Conservation (phyloP, 2,797 vertebrate species). For the Fistularia commersonii region DNA sequence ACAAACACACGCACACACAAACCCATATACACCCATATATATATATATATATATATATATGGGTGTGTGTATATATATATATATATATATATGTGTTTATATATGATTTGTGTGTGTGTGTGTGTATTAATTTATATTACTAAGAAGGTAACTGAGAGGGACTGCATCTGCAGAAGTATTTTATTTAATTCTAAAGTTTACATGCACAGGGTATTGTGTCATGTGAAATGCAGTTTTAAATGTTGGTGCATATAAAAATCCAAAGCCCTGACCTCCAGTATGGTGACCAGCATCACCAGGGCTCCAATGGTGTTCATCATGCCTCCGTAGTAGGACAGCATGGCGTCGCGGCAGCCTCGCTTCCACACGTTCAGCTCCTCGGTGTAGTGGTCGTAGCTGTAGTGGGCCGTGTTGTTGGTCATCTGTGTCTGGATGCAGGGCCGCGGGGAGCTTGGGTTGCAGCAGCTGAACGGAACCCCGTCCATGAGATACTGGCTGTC, state of each 20-base stretch:
- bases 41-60: no score
- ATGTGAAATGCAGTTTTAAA: background rate
- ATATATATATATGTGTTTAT: no score
- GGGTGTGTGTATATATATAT: no score
- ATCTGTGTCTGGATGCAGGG: conserved; percentile 95
- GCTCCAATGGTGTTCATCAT: conserved; percentile 90
- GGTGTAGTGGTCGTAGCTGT: conserved; percentile 96
- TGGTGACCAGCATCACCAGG: conserved; percentile 79
- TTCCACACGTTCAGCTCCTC: conserved; percentile 97
- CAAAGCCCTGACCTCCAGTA: conserved; percentile 83
- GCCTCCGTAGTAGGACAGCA: conserved; percentile 88
- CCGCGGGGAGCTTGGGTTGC: conserved; percentile 92
- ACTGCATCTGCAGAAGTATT: no score
- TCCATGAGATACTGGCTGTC: conserved; percentile 95
- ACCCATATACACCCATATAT: no score
- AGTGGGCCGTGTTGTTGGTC: conserved; percentile 96
- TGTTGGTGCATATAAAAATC: background rate
- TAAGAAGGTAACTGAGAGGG: no score
- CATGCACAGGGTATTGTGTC: no score
- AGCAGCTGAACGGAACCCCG: conserved; percentile 97
- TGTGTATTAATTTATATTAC: no score
- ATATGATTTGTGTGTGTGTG: no score
- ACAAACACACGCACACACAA: no score
- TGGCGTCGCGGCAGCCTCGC: conserved; percentile 84
- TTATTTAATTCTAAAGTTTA: no score